A percentile compares a stretch with the other conserved stretches of the same genome.
phyloP scores from a whole-genome alignment of 2,113 vertebrate genomes.

The Sporophila hypoxantha region DNA sequence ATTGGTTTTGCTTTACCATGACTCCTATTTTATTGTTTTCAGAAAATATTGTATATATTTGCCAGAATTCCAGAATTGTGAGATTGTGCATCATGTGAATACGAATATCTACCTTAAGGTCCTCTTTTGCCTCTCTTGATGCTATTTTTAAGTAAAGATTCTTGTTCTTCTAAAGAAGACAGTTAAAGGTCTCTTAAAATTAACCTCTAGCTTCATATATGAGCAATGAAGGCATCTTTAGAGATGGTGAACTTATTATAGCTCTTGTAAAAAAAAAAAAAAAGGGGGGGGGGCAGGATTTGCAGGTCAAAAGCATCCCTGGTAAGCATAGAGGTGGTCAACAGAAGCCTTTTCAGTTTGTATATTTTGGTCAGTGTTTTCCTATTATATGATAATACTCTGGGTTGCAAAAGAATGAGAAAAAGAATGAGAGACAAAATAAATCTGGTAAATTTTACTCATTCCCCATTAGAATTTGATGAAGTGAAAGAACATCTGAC shows the following conservation, averaged over 20 bases:
- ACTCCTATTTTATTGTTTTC: background rate
- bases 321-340: background rate
- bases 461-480: background rate
- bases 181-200: background rate
- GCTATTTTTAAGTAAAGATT: background rate
- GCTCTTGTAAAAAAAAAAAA: background rate
- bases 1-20: background rate
- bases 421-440: background rate
- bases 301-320: background rate
- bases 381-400: background rate
- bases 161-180: background rate
- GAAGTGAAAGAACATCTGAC: slow-evolving; percentile 9
- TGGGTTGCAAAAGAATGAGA: background rate
- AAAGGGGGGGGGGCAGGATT: background rate
- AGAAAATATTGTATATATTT: background rate
- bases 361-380: background rate
- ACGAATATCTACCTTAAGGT: background rate
- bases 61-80: background rate
- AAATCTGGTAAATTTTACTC: background rate
- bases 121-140: background rate
- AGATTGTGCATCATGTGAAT: background rate
- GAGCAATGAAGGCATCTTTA: background rate
- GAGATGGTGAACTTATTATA: background rate
- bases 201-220: background rate
- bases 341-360: background rate